Evolutionary conservation across 2,113 vertebrate species (phyloP).

Genomic region (Podocnemis expansa): DNA sequence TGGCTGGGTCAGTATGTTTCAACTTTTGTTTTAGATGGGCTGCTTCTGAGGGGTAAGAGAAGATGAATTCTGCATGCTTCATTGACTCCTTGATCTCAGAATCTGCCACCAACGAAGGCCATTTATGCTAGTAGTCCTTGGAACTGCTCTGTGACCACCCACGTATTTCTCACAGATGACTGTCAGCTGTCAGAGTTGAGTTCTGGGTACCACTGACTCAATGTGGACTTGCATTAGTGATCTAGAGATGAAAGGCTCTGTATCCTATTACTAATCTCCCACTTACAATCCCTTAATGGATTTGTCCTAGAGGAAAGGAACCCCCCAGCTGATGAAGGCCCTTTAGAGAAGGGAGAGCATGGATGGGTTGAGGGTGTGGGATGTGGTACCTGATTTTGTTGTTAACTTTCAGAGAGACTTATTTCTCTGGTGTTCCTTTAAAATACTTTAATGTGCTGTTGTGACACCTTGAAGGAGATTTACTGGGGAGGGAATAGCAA

Average conservation of each 20-base stretch:
- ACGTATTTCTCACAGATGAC: neutral
- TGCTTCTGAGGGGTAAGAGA: neutral
- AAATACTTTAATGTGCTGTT: neutral
- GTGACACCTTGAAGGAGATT: neutral
- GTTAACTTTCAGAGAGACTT: neutral
- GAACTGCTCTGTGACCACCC: conserved; percentile 4
- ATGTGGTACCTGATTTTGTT: neutral
- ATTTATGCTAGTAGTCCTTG: neutral
- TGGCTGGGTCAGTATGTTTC: neutral
- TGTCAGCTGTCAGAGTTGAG: neutral
- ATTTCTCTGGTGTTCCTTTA: neutral
- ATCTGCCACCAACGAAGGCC: neutral
- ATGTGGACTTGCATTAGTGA: neutral
- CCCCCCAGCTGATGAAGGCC: neutral
- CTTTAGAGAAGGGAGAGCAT: neutral
- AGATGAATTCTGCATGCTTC: neutral
- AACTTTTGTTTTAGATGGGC: neutral
- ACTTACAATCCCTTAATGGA: neutral
- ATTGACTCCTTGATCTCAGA: neutral
- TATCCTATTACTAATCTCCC: neutral
- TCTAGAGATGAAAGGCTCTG: conserved; percentile 2
- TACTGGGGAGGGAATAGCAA: neutral
- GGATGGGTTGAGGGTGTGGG: neutral
- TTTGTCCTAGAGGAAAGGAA: neutral
- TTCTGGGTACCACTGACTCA: neutral